phyloP scores from a whole-genome alignment of 1,140 invertebrate species.

The Neuroterus valhalla region DNA sequence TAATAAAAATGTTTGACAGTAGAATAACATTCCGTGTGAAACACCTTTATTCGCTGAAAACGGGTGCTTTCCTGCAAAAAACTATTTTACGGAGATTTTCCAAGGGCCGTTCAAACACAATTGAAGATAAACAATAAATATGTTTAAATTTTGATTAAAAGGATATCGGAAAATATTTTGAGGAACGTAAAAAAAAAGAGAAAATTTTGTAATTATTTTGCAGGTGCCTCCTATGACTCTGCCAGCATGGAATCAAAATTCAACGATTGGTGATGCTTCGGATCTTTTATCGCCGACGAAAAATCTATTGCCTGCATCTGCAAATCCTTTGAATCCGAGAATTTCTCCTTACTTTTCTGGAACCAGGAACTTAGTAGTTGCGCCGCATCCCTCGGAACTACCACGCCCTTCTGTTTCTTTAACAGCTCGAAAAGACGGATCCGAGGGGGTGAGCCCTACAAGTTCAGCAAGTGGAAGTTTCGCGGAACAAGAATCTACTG shows the following conservation, averaged over 20 bases:
- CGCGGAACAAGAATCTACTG: slow-evolving; percentile 53
- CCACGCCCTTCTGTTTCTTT: slow-evolving; percentile 69
- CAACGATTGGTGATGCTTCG: slow-evolving; percentile 48
- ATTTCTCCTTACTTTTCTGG: slow-evolving; percentile 66
- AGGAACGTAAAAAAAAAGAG: slow-evolving; percentile 7
- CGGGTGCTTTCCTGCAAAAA: no score
- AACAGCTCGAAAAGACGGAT: slow-evolving; percentile 61
- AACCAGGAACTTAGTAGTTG: slow-evolving; percentile 61
- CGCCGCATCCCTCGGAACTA: slow-evolving; percentile 71
- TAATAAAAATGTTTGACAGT: no score
- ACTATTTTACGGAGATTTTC: no score
- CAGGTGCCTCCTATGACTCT: slow-evolving; percentile 67
- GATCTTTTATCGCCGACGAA: slow-evolving; percentile 70
- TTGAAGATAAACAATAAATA: no score
- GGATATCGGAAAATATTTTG: background rate
- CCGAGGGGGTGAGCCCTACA: slow-evolving; percentile 39
- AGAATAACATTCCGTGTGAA: no score
- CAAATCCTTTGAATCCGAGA: slow-evolving; percentile 69
- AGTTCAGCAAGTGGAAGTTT: slow-evolving; percentile 39
- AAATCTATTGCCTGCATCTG: slow-evolving; percentile 66
- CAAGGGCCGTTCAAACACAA: no score
- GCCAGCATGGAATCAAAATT: slow-evolving; percentile 62
- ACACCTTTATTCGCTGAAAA: no score
- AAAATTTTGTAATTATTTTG: slow-evolving; percentile 34
- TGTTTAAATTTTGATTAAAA: no score